phyloP scores from a whole-genome alignment of 37 sponge, comb jelly and placozoan species.

The Geodia barretti region DNA sequence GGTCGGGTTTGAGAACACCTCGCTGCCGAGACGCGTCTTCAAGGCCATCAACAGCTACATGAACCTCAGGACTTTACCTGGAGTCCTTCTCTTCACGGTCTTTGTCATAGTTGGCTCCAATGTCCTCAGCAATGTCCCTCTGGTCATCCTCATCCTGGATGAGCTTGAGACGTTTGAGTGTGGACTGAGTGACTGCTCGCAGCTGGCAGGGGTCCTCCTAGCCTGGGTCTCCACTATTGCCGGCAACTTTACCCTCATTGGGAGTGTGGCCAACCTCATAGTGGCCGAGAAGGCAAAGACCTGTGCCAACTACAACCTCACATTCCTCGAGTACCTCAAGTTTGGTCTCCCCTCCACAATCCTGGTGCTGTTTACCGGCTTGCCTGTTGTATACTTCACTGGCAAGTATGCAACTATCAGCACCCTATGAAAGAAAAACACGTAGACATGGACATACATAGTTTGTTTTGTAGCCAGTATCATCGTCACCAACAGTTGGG shows the following conservation, averaged over 20 bases:
- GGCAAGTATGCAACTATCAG: no score
- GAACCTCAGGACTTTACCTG: slow-evolving; percentile 50
- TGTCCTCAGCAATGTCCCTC: slow-evolving; percentile 85
- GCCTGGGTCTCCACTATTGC: slow-evolving; percentile 89
- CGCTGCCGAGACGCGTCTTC: slow-evolving; percentile 57
- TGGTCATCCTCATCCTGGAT: slow-evolving; percentile 73
- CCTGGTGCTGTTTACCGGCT: slow-evolving; percentile 58
- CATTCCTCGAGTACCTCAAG: slow-evolving; percentile 73
- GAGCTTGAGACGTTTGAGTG: slow-evolving; percentile 52
- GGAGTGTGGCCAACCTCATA: slow-evolving; percentile 90
- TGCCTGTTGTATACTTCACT: slow-evolving; percentile 78
- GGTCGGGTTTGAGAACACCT: slow-evolving; percentile 78
- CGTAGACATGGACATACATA: no score
- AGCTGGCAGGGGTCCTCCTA: slow-evolving; percentile 62
- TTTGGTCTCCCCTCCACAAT: slow-evolving; percentile 83
- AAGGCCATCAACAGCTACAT: slow-evolving; percentile 34
- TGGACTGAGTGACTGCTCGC: slow-evolving; percentile 19
- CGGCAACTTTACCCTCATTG: slow-evolving; percentile 89
- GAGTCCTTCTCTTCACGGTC: slow-evolving; percentile 65
- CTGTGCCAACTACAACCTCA: slow-evolving; percentile 51
- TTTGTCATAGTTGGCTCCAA: slow-evolving; percentile 83
- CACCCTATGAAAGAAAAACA: no score
- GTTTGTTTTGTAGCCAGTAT: no score
- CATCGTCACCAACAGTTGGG: no score
- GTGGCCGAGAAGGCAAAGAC: slow-evolving; percentile 83